Conservation (phyloP, 2,797 vertebrate genomes). For the Parotocinclus haroldoi region DNA sequence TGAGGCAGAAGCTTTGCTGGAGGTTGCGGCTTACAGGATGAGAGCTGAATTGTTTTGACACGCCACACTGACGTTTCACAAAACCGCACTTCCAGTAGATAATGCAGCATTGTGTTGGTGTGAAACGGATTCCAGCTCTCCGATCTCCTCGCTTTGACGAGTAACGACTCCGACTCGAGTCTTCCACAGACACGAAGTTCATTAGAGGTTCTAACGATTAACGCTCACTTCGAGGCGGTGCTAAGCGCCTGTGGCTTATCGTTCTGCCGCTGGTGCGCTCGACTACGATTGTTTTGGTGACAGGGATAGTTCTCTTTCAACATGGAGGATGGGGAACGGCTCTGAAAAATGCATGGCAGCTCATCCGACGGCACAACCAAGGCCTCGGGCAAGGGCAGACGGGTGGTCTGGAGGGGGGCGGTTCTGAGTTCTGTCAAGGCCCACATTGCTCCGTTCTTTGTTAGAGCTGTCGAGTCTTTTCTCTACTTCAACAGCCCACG, state of each 20-base stretch:
- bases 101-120: slow-evolving; percentile 25
- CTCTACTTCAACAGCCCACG: slow-evolving; percentile 23
- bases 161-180: slow-evolving; percentile 39
- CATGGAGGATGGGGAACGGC: slow-evolving; percentile 19
- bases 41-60: slow-evolving; percentile 45
- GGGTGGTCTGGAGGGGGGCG: slow-evolving; percentile 30
- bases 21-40: slow-evolving; percentile 22
- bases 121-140: slow-evolving; percentile 31
- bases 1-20: slow-evolving; percentile 13
- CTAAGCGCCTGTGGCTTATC: slow-evolving; percentile 22
- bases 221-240: slow-evolving; percentile 25
- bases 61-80: slow-evolving; percentile 30
- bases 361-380: slow-evolving; percentile 8
- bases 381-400: slow-evolving; percentile 26
- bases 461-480: slow-evolving; percentile 29
- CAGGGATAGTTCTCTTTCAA: slow-evolving; percentile 55
- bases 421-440: slow-evolving; percentile 65
- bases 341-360: slow-evolving; percentile 46
- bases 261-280: slow-evolving; percentile 23
- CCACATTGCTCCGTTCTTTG: slow-evolving; percentile 39
- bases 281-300: slow-evolving; percentile 46
- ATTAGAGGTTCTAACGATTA: slow-evolving; percentile 36
- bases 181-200: slow-evolving; percentile 31
- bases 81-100: slow-evolving; percentile 29
- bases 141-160: slow-evolving; percentile 29